A percentile compares a stretch with the other conserved stretches of the same genome.
Evolutionary conservation across 1,140 invertebrate species (phyloP).

Genomic region (Caerostris darwini): DNA sequence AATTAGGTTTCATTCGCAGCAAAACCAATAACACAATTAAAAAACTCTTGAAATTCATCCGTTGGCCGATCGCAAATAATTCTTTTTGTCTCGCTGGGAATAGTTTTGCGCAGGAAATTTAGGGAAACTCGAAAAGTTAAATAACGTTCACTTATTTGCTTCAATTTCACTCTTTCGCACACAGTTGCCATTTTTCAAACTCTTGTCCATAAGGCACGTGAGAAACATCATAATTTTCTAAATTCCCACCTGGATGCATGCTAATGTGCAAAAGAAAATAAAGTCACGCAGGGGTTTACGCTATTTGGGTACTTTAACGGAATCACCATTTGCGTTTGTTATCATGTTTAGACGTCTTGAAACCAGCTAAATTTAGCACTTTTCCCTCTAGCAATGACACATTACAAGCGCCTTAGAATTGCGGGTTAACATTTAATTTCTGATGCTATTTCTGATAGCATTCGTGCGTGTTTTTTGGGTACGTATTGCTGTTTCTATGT

Average conservation of each 20-base stretch:
- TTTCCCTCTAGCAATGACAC: neutral
- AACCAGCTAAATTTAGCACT: conserved; percentile 20
- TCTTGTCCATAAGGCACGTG: neutral
- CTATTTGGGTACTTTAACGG: neutral
- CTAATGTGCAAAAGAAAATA: neutral
- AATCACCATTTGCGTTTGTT: neutral
- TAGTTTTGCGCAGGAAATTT: too few species aligned
- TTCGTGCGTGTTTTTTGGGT: neutral
- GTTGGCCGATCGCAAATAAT: too few species aligned
- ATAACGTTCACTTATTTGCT: too few species aligned
- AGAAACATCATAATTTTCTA: neutral
- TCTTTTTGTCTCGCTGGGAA: too few species aligned
- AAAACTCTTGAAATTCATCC: too few species aligned
- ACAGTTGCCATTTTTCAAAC: neutral
- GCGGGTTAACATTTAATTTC: neutral
- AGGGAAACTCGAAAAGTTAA: too few species aligned
- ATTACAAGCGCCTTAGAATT: neutral
- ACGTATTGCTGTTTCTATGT: too few species aligned
- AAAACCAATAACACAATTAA: too few species aligned
- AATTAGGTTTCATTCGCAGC: too few species aligned
- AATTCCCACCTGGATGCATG: neutral
- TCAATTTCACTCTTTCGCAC: neutral
- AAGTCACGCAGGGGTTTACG: neutral
- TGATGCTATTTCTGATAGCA: neutral
- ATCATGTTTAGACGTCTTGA: neutral